Conservation (phyloP, 2,888 invertebrate genomes). For the Apamea monoglypha region DNA sequence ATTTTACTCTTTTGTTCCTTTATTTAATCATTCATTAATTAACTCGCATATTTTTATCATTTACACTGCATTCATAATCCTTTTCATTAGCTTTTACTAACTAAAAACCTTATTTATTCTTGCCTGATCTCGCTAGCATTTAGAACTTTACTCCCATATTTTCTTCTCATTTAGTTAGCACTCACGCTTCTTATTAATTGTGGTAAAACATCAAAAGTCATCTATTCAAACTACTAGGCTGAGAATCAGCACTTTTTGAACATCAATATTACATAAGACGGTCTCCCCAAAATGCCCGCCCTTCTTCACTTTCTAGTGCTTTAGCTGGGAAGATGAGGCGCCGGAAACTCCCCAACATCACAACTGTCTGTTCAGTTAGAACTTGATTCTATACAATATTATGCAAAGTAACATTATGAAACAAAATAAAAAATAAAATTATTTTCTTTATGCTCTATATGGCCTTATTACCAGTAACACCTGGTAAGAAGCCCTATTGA, state of each 20-base stretch:
- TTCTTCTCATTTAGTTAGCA: conserved; percentile 6
- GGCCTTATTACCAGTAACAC: neutral
- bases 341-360: neutral
- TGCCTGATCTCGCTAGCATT: conserved; percentile 10
- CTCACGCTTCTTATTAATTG: conserved; percentile 17
- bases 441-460: neutral
- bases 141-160: conserved; percentile 1
- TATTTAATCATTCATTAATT: conserved; percentile 29
- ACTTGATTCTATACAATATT: neutral
- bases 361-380: neutral
- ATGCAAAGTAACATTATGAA: neutral
- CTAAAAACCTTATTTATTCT: conserved; percentile 14
- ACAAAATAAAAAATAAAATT: neutral
- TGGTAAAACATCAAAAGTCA: neutral
- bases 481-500: neutral
- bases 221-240: neutral
- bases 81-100: conserved; percentile 33
- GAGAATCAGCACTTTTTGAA: neutral
- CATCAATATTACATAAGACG: neutral
- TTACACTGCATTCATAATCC: conserved; percentile 13
- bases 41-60: conserved; percentile 29
- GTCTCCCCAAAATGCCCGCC: neutral
- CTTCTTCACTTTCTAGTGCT: neutral
- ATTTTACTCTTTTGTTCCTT: conserved; percentile 27
- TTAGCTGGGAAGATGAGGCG: neutral